Conservation (phyloP, 2,888 invertebrate species). For the Dynastes tityus region DNA sequence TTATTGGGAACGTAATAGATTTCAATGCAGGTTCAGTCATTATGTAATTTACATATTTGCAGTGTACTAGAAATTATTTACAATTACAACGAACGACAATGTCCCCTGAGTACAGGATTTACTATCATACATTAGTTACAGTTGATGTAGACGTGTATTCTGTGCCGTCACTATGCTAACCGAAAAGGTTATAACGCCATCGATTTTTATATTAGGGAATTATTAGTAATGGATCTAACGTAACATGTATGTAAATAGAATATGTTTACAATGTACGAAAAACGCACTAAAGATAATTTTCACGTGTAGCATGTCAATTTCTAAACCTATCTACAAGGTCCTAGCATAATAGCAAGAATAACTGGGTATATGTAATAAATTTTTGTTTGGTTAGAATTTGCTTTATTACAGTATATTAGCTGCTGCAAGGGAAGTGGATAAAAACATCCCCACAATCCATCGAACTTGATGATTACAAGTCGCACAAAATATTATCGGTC, state of each 20-base stretch:
- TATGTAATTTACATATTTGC: not conserved
- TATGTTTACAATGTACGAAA: not conserved
- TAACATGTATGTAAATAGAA: conserved; percentile 15
- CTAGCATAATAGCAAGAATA: not conserved
- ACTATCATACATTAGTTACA: too few relatives aligned
- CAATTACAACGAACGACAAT: not conserved
- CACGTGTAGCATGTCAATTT: not conserved
- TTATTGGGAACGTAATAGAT: not conserved
- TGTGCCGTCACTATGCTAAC: not conserved
- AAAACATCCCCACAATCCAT: too few relatives aligned
- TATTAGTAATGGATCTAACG: conserved; percentile 13
- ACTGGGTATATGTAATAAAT: not conserved
- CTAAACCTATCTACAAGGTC: not conserved
- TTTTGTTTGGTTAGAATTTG: too few relatives aligned
- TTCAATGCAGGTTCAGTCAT: not conserved
- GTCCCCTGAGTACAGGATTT: too few relatives aligned
- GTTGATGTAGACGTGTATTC: too few relatives aligned
- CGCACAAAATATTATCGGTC: too few relatives aligned
- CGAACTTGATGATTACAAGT: too few relatives aligned
- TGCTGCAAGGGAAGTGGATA: too few relatives aligned
- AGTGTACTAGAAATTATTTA: conserved; percentile 3
- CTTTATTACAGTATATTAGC: too few relatives aligned
- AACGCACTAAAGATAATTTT: conserved; percentile 1
- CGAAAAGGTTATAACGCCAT: conserved; percentile 11
- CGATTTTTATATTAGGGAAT: conserved; percentile 37